These are phyloP conservation scores for Spinibarbus caldwelli DNA, from an alignment of 2,797 vertebrate species.

Conservation along the genomic window DNA sequence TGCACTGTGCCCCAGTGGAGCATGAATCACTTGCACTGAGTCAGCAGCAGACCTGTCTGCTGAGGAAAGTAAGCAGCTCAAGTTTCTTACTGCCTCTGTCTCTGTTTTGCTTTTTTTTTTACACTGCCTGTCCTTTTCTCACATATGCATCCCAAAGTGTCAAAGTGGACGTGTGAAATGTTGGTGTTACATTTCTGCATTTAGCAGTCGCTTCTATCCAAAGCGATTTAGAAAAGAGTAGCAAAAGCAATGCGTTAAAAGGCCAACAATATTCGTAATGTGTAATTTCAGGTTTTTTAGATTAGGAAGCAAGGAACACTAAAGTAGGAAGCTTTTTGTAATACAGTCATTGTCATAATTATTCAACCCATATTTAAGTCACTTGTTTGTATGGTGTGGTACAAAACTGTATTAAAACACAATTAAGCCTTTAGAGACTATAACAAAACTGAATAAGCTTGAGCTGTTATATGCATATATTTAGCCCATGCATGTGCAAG, in stretches of 20 bases:
- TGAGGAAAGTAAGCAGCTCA: conserved; percentile 56
- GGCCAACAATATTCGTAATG: background rate
- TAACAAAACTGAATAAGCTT: background rate
- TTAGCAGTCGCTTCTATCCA: background rate
- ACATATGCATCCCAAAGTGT: background rate
- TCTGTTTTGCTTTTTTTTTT: conserved; percentile 18
- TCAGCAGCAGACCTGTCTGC: conserved; percentile 56
- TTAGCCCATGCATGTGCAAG: background rate
- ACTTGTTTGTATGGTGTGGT: background rate
- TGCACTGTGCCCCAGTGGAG: conserved; percentile 51
- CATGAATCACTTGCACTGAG: conserved; percentile 59
- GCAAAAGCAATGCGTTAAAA: background rate
- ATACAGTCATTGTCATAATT: background rate
- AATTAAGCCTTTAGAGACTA: background rate
- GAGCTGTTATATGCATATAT: background rate
- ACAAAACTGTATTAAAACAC: background rate
- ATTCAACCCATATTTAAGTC: background rate
- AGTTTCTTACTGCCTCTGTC: conserved; percentile 43
- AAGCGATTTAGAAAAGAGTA: background rate
- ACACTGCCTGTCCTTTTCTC: conserved; percentile 21
- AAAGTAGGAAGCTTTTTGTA: background rate
- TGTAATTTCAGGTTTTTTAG: background rate
- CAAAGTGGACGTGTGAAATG: background rate
- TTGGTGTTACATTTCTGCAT: background rate
- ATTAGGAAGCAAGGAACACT: background rate